Percentiles rank a stretch among this genome's conserved stretches.
Conservation (phyloP, 2,797 vertebrate species). For the Chaunax sp. region DNA sequence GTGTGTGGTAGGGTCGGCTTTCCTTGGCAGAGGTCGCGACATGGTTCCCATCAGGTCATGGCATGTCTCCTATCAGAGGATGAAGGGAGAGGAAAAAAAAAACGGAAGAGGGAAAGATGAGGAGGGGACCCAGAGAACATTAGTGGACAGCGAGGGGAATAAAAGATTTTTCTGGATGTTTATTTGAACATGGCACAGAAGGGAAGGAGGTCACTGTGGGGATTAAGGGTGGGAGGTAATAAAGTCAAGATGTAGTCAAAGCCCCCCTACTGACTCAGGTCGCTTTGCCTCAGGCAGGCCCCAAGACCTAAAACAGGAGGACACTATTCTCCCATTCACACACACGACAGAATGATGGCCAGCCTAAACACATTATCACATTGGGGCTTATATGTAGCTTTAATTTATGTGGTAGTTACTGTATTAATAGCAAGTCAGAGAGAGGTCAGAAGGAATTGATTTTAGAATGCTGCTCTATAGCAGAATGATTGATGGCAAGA, state of each 20-base stretch:
- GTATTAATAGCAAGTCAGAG: constrained; percentile 11
- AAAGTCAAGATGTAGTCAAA: constrained; percentile 81
- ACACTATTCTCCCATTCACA: constrained; percentile 54
- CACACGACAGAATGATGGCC: constrained; percentile 28
- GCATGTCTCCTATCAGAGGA: constrained; percentile 64
- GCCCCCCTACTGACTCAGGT: constrained; percentile 68
- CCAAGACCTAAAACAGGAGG: constrained; percentile 61
- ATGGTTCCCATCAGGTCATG: constrained; percentile 62
- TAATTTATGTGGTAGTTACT: constrained; percentile 35
- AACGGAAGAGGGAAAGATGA: constrained; percentile 62
- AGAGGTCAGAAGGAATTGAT: constrained; percentile 3
- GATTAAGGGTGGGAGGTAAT: constrained; percentile 74
- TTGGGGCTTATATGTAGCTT: constrained; percentile 7
- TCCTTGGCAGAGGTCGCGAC: constrained; percentile 40
- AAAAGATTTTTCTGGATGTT: constrained; percentile 78
- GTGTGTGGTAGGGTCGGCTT: constrained; percentile 29
- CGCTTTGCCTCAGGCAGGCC: constrained; percentile 51
- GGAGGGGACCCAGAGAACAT: constrained; percentile 61
- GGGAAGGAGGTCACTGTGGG: constrained; percentile 72
- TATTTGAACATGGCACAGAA: constrained; percentile 79
- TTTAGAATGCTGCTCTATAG: constrained; percentile 11
- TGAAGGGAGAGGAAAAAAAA: constrained; percentile 72
- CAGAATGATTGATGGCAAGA: constrained; percentile 20
- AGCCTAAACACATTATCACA: constrained; percentile 30
- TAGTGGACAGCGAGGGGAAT: constrained; percentile 70